Base-by-base conservation (phyloP, 2,113 vertebrate genomes). In the Cyanistes caeruleus region DNA sequence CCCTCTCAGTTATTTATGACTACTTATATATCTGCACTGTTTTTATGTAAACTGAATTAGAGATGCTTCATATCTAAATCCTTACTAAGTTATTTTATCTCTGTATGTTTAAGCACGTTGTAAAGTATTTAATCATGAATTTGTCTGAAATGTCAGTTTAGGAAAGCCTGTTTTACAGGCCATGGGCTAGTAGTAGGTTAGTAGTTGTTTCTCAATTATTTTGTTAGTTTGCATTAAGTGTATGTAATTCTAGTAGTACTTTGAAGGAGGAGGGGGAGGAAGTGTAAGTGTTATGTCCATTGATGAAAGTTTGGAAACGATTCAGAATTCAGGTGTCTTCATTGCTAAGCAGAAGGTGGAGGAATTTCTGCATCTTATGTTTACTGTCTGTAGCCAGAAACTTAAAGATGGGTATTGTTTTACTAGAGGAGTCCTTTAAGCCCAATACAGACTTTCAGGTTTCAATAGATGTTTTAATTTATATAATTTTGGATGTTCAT, bases 281-380 rank as follows among this genome's bases (percentile, higher is more conserved):
- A 49, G 37, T 55, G 22, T 39, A 27, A 72, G 31, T 39, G n/a
- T 49, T 49, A 55, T 67, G 52, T 76, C 65, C 43, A 22, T 56
- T 89, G 56, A 60, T 73, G 25, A 9, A 27, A 63, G 48, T 72
- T 67, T 69, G 41, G 31, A 91, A 69, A 12, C 0, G 3, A 27
- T 89, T 89, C 65, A 64, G 65, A 82, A 81, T 68, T 91, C 77
- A 72, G 64, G 49, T 89, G 39, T 39, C 13, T 75, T 63, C 49
- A 6, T 53, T 0, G 0, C 44, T 68, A 14, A 31, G 28, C 7
- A 5, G n/a, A 82, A 79, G 24, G 27, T 63, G 44, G 37, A 67
- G 33, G 69, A 63, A 75, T 64, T 94, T 84, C 80, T 94, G n/a
- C 24, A 48, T 77, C 28, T 69, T 51, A 1, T 25, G 6, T 74